A percentile compares a stretch with the other conserved stretches of the same genome.
phyloP scores from a whole-genome alignment of 2,888 invertebrate species.

The Nasonovia ribisnigri region DNA sequence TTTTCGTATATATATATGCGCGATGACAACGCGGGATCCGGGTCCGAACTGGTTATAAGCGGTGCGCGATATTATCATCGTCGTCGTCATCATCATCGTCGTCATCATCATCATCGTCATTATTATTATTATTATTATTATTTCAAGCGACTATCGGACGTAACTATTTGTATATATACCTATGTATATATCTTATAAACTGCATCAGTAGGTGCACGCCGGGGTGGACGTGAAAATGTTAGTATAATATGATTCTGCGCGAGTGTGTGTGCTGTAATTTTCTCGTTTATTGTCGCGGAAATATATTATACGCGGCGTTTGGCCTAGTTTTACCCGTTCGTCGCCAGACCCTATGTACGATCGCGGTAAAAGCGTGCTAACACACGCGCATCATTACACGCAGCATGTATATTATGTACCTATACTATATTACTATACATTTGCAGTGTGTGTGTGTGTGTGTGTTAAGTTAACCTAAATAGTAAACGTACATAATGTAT shows the following conservation, averaged over 20 bases:
- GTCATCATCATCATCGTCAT: background rate
- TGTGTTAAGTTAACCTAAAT: constrained; percentile 6
- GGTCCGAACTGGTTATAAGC: constrained; percentile 44
- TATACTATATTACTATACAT: too few relatives aligned
- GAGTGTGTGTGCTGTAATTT: background rate
- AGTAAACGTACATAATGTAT: background rate
- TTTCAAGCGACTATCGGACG: background rate
- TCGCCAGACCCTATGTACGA: background rate
- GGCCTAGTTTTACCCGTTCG: constrained; percentile 42
- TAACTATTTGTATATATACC: background rate
- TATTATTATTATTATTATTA: background rate
- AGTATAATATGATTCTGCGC: background rate
- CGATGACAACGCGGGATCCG: constrained; percentile 37
- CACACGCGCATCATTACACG: background rate
- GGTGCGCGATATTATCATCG: constrained; percentile 17
- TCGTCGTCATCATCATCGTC: background rate
- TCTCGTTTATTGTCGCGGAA: constrained; percentile 29
- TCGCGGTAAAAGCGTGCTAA: background rate
- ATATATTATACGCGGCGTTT: constrained; percentile 17
- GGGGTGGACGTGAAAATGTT: constrained; percentile 33
- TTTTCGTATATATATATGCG: constrained; percentile 1
- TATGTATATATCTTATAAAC: background rate
- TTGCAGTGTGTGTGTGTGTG: background rate
- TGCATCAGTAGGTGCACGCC: background rate
- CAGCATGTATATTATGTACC: background rate